phyloP scores from a whole-genome alignment of 1,140 invertebrate genomes.

The Hycleus phaleratus region DNA sequence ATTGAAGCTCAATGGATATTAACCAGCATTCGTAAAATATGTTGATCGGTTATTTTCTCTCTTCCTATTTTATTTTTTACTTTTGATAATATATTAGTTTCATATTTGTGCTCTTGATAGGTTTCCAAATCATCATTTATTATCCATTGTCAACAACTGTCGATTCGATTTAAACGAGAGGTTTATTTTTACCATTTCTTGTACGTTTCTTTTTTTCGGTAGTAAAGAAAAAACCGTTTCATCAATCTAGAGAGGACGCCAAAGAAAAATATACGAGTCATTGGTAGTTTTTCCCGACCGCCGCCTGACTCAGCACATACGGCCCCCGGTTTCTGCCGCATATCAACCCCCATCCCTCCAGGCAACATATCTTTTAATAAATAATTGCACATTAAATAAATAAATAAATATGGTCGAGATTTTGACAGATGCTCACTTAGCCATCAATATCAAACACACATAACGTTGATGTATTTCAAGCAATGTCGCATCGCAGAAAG shows the following conservation, averaged over 20 bases:
- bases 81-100: not conserved
- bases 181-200: conserved; percentile 36
- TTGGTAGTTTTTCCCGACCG: conserved; percentile 15
- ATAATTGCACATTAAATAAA: conserved; percentile 3
- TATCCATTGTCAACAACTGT: conserved; percentile 32
- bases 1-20: no score
- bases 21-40: no score
- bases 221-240: conserved; percentile 22
- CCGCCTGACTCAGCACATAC: conserved; percentile 30
- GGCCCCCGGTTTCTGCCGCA: conserved; percentile 27
- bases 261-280: conserved; percentile 33
- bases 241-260: conserved; percentile 28
- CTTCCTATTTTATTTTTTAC: no score
- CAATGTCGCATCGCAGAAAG: not conserved
- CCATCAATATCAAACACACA: conserved; percentile 33
- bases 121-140: conserved; percentile 26
- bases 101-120: conserved; percentile 8
- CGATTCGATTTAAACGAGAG: conserved; percentile 31
- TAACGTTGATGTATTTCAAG: conserved; percentile 27
- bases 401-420: conserved; percentile 36
- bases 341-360: conserved; percentile 17
- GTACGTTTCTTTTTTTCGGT: conserved; percentile 18
- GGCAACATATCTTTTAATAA: not conserved
- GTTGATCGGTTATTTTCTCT: no score
- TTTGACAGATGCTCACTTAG: conserved; percentile 35